Percentiles rank a stretch among this genome's conserved stretches.
phyloP scores from a whole-genome alignment of 2,797 vertebrate genomes.

The Alca torda region DNA sequence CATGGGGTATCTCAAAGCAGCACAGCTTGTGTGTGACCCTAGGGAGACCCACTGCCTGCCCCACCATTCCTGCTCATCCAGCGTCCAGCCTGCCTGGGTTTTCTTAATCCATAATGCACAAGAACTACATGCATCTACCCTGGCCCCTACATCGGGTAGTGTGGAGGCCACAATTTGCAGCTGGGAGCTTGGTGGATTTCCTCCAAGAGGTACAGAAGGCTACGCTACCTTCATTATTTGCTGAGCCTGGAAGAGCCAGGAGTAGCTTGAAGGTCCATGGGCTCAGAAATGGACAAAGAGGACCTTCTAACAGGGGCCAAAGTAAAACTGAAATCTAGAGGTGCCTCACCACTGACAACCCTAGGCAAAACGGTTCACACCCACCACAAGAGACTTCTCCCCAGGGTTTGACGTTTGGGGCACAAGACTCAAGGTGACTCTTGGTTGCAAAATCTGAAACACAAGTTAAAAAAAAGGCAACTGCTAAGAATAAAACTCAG shows the following conservation, averaged over 20 bases:
- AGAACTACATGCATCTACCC: background rate
- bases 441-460: background rate
- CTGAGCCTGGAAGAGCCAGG: background rate
- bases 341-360: background rate
- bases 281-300: background rate
- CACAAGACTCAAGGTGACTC: background rate
- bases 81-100: background rate
- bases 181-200: background rate
- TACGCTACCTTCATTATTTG: background rate
- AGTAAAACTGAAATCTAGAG: background rate
- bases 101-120: background rate
- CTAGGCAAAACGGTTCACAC: background rate
- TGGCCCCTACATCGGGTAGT: fast-evolving
- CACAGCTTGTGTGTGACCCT: background rate
- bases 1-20: background rate
- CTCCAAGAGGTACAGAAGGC: background rate
- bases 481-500: background rate
- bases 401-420: background rate
- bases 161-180: background rate
- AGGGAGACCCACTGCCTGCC: background rate
- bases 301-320: background rate
- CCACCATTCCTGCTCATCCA: background rate
- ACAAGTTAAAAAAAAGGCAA: background rate
- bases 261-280: background rate
- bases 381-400: background rate